Conservation (phyloP, 2,113 vertebrate genomes). For the Alaudala cheleensis region DNA sequence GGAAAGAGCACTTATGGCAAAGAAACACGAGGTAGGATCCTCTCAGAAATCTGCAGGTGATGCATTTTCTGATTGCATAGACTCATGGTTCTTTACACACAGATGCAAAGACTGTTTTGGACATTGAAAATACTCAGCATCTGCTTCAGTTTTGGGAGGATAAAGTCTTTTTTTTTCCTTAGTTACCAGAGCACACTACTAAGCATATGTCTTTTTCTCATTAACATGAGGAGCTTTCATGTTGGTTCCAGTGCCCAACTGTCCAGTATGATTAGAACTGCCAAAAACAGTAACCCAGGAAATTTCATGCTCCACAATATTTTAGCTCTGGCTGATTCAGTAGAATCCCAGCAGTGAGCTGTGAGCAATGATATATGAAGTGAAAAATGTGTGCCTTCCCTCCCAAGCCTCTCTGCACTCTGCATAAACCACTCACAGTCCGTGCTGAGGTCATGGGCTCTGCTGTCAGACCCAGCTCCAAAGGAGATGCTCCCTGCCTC, state of each 20-base stretch:
- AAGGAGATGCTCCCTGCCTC: not conserved
- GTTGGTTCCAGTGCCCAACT: conserved; percentile 33
- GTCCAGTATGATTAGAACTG: conserved; percentile 2
- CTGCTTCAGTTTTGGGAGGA: not conserved
- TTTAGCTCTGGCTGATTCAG: conserved; percentile 11
- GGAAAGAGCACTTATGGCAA: not conserved
- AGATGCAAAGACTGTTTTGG: not conserved
- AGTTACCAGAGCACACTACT: not conserved
- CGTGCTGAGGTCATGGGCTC: not conserved
- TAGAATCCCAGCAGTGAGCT: conserved; percentile 57
- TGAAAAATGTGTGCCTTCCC: conserved; percentile 36
- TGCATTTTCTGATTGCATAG: not conserved
- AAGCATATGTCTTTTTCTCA: conserved; percentile 26
- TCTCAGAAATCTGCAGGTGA: not conserved
- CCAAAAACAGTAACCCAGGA: conserved; percentile 52
- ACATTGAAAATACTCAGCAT: not conserved
- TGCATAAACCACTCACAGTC: not conserved
- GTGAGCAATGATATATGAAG: conserved; percentile 55
- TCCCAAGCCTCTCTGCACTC: conserved; percentile 6
- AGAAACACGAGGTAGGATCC: not conserved
- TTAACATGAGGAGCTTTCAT: conserved; percentile 3
- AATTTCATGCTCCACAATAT: conserved; percentile 58
- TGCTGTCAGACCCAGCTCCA: not conserved
- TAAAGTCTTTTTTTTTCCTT: not conserved
- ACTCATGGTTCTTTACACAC: not conserved